phyloP scores from a whole-genome alignment of 2,797 vertebrate species.

The Ataeniobius toweri region DNA sequence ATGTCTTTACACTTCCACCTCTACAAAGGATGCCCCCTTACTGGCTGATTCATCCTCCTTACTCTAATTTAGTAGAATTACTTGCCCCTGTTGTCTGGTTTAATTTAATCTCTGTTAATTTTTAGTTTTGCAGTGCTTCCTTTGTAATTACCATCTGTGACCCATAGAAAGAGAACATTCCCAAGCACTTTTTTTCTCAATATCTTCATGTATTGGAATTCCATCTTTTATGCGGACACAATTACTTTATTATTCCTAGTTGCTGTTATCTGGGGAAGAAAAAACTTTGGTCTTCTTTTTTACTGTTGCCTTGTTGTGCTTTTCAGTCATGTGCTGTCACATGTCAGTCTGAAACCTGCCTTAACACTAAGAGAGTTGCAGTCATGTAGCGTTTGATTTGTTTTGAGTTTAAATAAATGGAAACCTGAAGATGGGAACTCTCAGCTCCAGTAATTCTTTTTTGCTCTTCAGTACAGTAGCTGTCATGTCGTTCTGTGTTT shows the following conservation, averaged over 20 bases:
- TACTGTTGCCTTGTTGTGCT: conserved; percentile 34
- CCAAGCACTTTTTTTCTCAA: conserved; percentile 5
- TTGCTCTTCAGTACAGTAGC: conserved; percentile 19
- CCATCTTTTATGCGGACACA: not conserved
- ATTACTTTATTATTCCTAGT: not conserved
- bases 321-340: conserved; percentile 42
- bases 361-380: conserved; percentile 59
- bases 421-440: conserved; percentile 43
- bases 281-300: not conserved
- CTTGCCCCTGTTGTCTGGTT: not conserved
- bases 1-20: not conserved
- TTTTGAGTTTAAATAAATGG: conserved; percentile 73
- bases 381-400: conserved; percentile 51
- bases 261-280: conserved; percentile 13
- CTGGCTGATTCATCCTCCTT: not conserved
- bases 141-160: not conserved
- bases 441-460: conserved; percentile 14
- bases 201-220: not conserved
- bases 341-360: conserved; percentile 59
- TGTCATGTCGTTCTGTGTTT: conserved; percentile 36
- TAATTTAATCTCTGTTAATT: not conserved
- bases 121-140: conserved; percentile 21
- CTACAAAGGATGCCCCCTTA: not conserved
- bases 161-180: conserved; percentile 40
- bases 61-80: not conserved